Percentiles rank a stretch among this genome's conserved stretches.
Evolutionary conservation across 2,888 invertebrate species (phyloP).

Genomic region (Dichetophora obliterata): DNA sequence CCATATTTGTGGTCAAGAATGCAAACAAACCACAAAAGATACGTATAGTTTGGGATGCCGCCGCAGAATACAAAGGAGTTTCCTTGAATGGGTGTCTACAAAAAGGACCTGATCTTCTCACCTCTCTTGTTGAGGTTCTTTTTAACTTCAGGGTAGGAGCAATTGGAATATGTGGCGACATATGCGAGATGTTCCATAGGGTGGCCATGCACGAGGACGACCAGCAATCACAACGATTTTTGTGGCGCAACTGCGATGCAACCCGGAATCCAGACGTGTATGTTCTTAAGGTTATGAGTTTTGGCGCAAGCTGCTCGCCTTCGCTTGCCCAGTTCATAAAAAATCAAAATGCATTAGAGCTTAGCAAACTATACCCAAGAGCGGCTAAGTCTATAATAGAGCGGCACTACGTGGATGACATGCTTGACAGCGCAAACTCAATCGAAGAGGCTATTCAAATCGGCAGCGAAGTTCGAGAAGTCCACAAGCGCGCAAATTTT

Average conservation of each 20-base stretch:
- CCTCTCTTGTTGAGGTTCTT: slow-evolving; percentile 59
- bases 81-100: slow-evolving; percentile 56
- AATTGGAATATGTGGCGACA: slow-evolving; percentile 58
- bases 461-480: slow-evolving; percentile 36
- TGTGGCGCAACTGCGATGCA: slow-evolving; percentile 53
- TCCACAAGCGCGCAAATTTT: slow-evolving; percentile 43
- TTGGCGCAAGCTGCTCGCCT: slow-evolving; percentile 52
- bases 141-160: slow-evolving; percentile 60
- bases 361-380: slow-evolving; percentile 40
- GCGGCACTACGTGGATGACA: slow-evolving; percentile 55
- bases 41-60: slow-evolving; percentile 59
- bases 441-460: slow-evolving; percentile 46
- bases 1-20: slow-evolving; percentile 50
- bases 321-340: slow-evolving; percentile 50
- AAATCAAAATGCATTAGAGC: slow-evolving; percentile 45
- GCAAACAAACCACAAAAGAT: slow-evolving; percentile 55
- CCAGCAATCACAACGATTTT: slow-evolving; percentile 56
- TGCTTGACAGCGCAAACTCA: slow-evolving; percentile 52
- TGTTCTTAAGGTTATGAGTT: slow-evolving; percentile 50
- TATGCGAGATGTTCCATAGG: slow-evolving; percentile 54
- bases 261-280: slow-evolving; percentile 44
- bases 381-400: slow-evolving; percentile 44
- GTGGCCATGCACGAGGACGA: slow-evolving; percentile 53
- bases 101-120: slow-evolving; percentile 58
- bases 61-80: slow-evolving; percentile 51